Conservation (phyloP, 1,140 invertebrate species). For the Lerema accius region DNA sequence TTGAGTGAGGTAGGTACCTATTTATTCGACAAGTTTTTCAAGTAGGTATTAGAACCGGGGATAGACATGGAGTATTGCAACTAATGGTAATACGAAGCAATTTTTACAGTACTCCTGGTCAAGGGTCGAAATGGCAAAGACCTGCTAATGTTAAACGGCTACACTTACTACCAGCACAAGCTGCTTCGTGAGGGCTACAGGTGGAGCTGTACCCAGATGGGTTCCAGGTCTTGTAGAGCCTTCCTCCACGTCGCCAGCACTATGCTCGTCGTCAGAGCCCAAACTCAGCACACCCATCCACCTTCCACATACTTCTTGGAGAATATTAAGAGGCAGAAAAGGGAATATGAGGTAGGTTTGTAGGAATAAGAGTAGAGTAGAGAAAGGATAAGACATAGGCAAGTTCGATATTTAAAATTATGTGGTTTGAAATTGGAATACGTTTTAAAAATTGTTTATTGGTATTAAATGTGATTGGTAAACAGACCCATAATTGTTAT, state of each 20-base stretch:
- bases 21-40: too few relatives aligned
- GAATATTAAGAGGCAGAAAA: constrained; percentile 47
- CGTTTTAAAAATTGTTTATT: too few relatives aligned
- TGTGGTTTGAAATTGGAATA: too few relatives aligned
- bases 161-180: constrained; percentile 76
- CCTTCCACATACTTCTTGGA: constrained; percentile 63
- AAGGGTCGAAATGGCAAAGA: constrained; percentile 70
- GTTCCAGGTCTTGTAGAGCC: constrained; percentile 69
- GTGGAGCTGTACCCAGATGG: constrained; percentile 78
- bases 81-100: constrained; percentile 32
- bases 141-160: constrained; percentile 70
- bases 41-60: too few relatives aligned
- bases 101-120: constrained; percentile 72
- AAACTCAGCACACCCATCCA: constrained; percentile 69
- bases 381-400: too few relatives aligned
- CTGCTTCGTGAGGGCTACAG: constrained; percentile 62
- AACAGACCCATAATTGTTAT: too few relatives aligned
- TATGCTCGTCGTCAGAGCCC: constrained; percentile 65
- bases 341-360: constrained; percentile 42
- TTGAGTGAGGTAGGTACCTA: too few relatives aligned
- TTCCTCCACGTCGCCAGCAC: constrained; percentile 72
- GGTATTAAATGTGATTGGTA: too few relatives aligned
- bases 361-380: constrained; percentile 1
- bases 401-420: too few relatives aligned
- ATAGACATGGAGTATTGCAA: too few relatives aligned